Evolutionary conservation across 2,113 vertebrate genomes (phyloP), one percentile per base, ranked within the genome.

Genomic region (Xiphophorus maculatus): DNA sequence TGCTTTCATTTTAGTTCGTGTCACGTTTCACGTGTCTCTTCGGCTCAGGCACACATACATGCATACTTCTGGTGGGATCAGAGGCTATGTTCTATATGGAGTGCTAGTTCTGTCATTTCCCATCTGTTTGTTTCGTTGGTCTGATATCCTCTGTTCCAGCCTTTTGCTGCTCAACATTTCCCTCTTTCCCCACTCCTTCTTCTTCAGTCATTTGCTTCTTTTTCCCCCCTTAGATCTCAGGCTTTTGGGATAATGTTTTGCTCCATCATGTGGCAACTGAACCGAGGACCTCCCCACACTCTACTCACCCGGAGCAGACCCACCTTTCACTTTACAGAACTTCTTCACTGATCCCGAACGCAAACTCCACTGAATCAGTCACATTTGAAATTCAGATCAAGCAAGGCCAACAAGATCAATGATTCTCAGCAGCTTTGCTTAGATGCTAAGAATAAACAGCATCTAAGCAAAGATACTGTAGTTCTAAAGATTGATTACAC

Each of bases 361-460:
- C 70, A 77, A 68, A 14, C 63, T 60, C 28, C 60, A 27, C 15
- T 27, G 37, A 74, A 77, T 74, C 7, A 69, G 73, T 79, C 66
- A 35, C 78, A 74, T 85, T 87, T 81, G 14, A 79, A 79, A 83
- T 87, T 67, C 60, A 83, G 51, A 79, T 66, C 8, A 32, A 73
- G 33, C 60, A 30, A 0, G 70, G 40, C 12, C 37, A 42, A 66
- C 32, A 40, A 66, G 5, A 37, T 8, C 2, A 27, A 51, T 32
- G 28, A 2, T 4, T 33, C 14, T 83, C 73, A 66, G 48, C 64
- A 62, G 51, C 22, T n/a, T 58, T 25, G 22, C 51, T 58, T n/a
- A 58, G 13, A 54, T 25, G 7, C 51, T n/a, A 5, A 42, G 40
- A 42, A 42, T 15, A 14, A 42, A 14, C 40, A 15, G 40, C 40